Percentiles rank a stretch among this genome's conserved stretches.
Conservation (phyloP, 2,888 invertebrate species). For the Megamerina dolium region DNA sequence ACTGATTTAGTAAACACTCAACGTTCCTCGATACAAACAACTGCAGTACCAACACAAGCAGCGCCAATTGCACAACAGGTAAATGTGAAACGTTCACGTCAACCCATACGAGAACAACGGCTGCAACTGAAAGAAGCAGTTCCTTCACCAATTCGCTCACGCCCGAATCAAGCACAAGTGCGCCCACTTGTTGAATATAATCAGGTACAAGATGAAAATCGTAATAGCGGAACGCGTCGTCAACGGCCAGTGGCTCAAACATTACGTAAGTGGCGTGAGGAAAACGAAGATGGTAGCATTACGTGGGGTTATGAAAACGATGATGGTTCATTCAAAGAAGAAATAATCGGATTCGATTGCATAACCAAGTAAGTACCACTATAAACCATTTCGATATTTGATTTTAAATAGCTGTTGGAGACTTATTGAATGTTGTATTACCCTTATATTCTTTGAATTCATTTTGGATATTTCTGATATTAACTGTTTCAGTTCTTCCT, state of each 20-base stretch:
- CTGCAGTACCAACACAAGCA: constrained; percentile 28
- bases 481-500: no score
- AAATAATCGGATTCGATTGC: constrained; percentile 72
- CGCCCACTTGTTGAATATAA: constrained; percentile 43
- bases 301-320: constrained; percentile 87
- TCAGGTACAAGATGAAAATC: constrained; percentile 41
- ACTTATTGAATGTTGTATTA: neutral
- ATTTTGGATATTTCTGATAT: neutral
- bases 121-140: constrained; percentile 41
- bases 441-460: neutral
- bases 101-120: constrained; percentile 31
- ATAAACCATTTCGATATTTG: neutral
- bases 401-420: neutral
- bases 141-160: constrained; percentile 41
- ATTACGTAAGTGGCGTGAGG: constrained; percentile 66
- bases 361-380: constrained; percentile 52
- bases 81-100: constrained; percentile 41
- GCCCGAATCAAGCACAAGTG: constrained; percentile 36
- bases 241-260: constrained; percentile 70
- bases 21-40: constrained; percentile 42
- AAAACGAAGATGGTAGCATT: constrained; percentile 69
- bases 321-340: constrained; percentile 81
- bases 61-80: constrained; percentile 36
- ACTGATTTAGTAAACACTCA: constrained; percentile 33
- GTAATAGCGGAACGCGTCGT: constrained; percentile 33